Evolutionary conservation across 1,140 invertebrate species (phyloP), one percentile per base, ranked within the genome.

Genomic region (Helicoverpa zea): DNA sequence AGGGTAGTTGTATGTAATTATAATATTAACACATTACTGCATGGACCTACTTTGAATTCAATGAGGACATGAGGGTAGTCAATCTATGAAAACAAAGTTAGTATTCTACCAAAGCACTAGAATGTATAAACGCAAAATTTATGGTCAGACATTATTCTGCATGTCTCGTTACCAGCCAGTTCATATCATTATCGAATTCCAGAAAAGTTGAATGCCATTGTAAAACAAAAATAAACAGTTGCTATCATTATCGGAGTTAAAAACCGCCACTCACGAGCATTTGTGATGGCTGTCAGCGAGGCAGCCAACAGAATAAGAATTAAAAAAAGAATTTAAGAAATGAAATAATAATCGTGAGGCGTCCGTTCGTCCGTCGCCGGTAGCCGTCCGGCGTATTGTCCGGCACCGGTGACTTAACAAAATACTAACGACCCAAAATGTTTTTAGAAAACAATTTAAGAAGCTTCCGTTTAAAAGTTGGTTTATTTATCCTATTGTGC

Each of bases 401-500:
- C 51, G 35, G 52, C 56, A 86, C 73, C 64, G 35, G 70, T 81
- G 78, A 75, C 78, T 84, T 64, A 11, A 75, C 70, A 80, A 83
- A 78, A 68, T 61, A 81, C 82, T 84, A 86, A 86, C 84, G 84
- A 83, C 80, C 76, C 81, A 29, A 63, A 80, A 81, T 83, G 84
- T 86, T 83, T 86, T 86, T 82, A 77, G 66, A 86, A 86, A 83
- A 86, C 84, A 86, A 76, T 86, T 84, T 84, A 84, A 86, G 81
- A 84, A 84, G 84, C 84, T 86, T 82, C 84, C 84, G 84, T 86
- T 86, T 86, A 58, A 56, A 68, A 63, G 18, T 64, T 58, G 66
- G 84, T 85, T 85, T 85, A 85, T 81, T 83, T 83, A 82, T 54
- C 64, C 82, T 79, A 86, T 86, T 86, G 84, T 86, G 75, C 52